Conservation (phyloP, 2,888 invertebrate genomes). For the Mesoligia furuncula region DNA sequence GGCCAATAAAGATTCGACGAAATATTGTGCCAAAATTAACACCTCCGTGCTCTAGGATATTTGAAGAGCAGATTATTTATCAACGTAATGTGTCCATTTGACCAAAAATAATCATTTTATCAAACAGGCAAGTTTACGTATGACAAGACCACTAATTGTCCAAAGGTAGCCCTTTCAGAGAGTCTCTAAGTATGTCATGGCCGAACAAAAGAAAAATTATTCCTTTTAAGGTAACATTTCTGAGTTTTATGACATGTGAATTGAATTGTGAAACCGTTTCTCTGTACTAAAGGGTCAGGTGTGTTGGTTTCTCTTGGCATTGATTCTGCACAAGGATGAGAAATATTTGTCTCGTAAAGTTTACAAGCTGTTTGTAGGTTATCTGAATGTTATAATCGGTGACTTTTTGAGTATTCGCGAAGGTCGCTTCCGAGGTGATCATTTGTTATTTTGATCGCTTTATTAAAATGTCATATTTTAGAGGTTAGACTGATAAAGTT, state of each 20-base stretch:
- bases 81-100: not conserved
- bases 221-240: not conserved
- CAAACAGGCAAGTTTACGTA: not conserved
- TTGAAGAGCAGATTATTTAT: too few species aligned
- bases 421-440: constrained; percentile 42
- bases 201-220: not conserved
- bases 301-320: constrained; percentile 42
- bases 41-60: too few species aligned
- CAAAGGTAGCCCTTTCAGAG: not conserved
- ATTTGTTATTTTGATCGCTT: constrained; percentile 10
- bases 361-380: constrained; percentile 34
- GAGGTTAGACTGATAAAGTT: constrained; percentile 2
- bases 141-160: not conserved
- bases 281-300: constrained; percentile 39
- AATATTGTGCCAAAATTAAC: too few species aligned
- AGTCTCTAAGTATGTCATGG: not conserved
- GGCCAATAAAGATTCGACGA: too few species aligned
- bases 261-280: constrained; percentile 39
- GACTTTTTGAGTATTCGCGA: constrained; percentile 21
- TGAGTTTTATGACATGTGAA: constrained; percentile 19
- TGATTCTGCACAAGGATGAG: constrained; percentile 39
- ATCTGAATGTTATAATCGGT: constrained; percentile 7
- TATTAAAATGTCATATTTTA: constrained; percentile 22
- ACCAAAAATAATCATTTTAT: not conserved
- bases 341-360: constrained; percentile 45